phyloP scores from a whole-genome alignment of 2,113 vertebrate genomes.

The Perognathus longimembris region DNA sequence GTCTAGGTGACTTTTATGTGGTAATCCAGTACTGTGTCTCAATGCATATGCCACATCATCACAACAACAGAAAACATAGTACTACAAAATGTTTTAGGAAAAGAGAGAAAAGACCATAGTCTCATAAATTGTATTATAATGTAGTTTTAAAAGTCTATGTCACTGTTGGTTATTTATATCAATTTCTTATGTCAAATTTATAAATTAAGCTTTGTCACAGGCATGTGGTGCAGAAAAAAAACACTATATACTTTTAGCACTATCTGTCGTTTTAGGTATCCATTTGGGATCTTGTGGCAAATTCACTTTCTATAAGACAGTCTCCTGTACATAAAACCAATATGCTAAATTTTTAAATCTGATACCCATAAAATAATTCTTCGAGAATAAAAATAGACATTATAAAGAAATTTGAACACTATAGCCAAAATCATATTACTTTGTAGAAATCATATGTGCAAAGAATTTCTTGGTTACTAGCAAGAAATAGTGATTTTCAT shows the following conservation, averaged over 20 bases:
- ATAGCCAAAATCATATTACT: conserved; percentile 14
- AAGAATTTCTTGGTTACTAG: conserved; percentile 66
- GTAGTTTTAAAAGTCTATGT: neutral
- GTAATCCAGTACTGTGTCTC: neutral
- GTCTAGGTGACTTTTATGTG: neutral
- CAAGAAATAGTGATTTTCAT: conserved; percentile 66
- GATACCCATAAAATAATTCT: neutral
- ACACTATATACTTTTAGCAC: neutral
- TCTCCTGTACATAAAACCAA: neutral
- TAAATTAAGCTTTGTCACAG: neutral
- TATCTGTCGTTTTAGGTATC: neutral
- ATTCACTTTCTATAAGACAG: neutral
- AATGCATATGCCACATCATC: neutral
- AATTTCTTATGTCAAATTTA: neutral
- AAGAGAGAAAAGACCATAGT: too few relatives aligned
- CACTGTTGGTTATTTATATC: neutral
- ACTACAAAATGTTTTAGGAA: too few relatives aligned
- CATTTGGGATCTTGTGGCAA: neutral
- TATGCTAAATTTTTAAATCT: conserved; percentile 22
- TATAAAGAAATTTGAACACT: conserved; percentile 29
- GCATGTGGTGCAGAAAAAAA: neutral
- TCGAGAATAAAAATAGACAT: conserved; percentile 49
- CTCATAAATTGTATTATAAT: neutral
- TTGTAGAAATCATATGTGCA: conserved; percentile 34
- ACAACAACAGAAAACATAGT: neutral